Evolutionary conservation across 2,888 invertebrate species (phyloP), one percentile per base, ranked within the genome.

Genomic region (Corbicula japonica): DNA sequence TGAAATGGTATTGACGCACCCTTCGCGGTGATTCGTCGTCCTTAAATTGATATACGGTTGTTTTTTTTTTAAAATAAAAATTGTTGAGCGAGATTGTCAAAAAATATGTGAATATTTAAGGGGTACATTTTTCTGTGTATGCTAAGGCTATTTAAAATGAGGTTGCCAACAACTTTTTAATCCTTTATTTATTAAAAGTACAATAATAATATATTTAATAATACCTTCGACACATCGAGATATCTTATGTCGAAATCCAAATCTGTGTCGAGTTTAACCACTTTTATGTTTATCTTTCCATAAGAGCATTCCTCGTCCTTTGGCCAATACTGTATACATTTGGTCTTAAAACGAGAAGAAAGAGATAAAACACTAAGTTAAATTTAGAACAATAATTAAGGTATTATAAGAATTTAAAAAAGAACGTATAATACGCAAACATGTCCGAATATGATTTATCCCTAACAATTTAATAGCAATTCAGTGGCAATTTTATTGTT

Each of bases 1-100:
- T 62, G 35, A 74, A 78, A 35, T 78, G 78, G 34, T 48, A 78
- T 30, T 74, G 78, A 21, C 30, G 28, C 4, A 62, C 48, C 30
- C n/a, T 61, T 5, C 61, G 61, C 8, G 46, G 0, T 10, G 60
- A 12, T 60, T 60, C 60, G 26, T 28, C 60, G 26, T 60, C 35
- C 60, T 60, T 8, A 61, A 28, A 10, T 38, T 38, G n/a, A n/a
- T n/a, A n/a, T n/a, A n/a, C n/a, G n/a, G n/a, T n/a, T n/a, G n/a
- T n/a, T n/a, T n/a, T n/a, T n/a, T n/a, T n/a, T n/a, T n/a, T n/a
- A n/a, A n/a, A n/a, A n/a, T n/a, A n/a, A n/a, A n/a, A n/a, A n/a
- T n/a, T n/a, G n/a, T n/a, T n/a, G n/a, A n/a, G n/a, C n/a, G n/a
- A n/a, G n/a, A n/a, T 38, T 10, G 8, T 15, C 8, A 10, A 10